Conservation (phyloP, 2,113 vertebrate genomes). For the Accipiter virgatus region DNA sequence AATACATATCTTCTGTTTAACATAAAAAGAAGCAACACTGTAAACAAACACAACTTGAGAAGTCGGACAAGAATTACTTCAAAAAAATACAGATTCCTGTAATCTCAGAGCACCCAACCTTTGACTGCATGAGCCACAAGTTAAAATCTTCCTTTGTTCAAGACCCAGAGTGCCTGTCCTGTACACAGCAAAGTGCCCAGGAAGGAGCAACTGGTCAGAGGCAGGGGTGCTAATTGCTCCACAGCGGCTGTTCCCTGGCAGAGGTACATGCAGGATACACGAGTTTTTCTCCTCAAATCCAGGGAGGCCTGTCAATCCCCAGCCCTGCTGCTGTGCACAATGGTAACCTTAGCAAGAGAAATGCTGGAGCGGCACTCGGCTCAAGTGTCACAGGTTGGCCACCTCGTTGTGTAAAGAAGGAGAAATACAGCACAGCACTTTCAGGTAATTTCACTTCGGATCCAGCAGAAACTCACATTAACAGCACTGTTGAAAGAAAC, state of each 20-base stretch:
- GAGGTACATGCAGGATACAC: not conserved
- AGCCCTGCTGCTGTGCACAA: not conserved
- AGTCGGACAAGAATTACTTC: not conserved
- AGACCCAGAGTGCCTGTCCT: not conserved
- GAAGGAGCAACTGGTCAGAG: not conserved
- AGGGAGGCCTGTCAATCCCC: not conserved
- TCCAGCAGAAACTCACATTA: not conserved
- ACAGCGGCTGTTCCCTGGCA: not conserved
- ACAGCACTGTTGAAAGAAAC: not conserved
- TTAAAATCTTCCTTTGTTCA: not conserved
- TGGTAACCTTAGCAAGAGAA: not conserved
- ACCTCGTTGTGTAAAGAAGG: not conserved
- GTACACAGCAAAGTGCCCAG: not conserved
- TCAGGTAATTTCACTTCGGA: not conserved
- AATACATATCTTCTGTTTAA: constrained; percentile 55
- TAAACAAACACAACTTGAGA: constrained; percentile 5
- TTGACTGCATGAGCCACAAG: not conserved
- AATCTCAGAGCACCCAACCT: not conserved
- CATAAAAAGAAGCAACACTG: constrained; percentile 49
- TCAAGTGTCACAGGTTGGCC: not conserved
- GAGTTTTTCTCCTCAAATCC: not conserved
- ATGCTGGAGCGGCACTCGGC: fast-evolving
- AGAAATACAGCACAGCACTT: not conserved
- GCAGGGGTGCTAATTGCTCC: not conserved
- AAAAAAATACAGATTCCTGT: not conserved